These are phyloP conservation scores for Sebastes goodei DNA, from an alignment of 2,797 vertebrate genomes.

Conservation along the genomic window DNA sequence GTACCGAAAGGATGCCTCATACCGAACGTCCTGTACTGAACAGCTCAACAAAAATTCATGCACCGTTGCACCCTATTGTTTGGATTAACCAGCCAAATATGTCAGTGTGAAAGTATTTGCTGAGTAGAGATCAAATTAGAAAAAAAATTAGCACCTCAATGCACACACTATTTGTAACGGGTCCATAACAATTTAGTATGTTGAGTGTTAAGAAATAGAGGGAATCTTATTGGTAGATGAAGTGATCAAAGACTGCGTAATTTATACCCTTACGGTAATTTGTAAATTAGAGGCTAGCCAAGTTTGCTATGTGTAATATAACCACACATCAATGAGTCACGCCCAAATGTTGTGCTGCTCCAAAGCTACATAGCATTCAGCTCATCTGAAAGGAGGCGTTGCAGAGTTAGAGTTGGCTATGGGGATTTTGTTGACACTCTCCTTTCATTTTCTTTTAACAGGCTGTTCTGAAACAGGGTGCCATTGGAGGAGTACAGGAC, in stretches of 20 bases:
- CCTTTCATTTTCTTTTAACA: conserved; percentile 59
- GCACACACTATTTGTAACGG: not conserved
- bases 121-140: not conserved
- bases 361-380: conserved; percentile 18
- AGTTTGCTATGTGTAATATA: conserved; percentile 52
- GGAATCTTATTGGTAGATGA: conserved; percentile 10
- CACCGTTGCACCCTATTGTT: not conserved
- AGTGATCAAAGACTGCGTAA: conserved; percentile 40
- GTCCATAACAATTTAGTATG: not conserved
- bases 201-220: not conserved
- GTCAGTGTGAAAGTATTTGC: conserved; percentile 1
- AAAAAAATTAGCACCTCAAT: not conserved
- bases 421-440: conserved; percentile 36
- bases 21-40: too few relatives aligned
- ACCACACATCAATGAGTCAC: conserved; percentile 53
- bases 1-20: not conserved
- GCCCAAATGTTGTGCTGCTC: conserved; percentile 51
- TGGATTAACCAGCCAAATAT: not conserved
- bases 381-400: conserved; percentile 33
- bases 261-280: conserved; percentile 48
- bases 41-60: not conserved
- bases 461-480: conserved; percentile 76
- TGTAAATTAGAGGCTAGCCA: conserved; percentile 52
- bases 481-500: conserved; percentile 56
- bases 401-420: conserved; percentile 21